phyloP scores from a whole-genome alignment of 2,797 vertebrate species.

The Petrocephalus sullivani region DNA sequence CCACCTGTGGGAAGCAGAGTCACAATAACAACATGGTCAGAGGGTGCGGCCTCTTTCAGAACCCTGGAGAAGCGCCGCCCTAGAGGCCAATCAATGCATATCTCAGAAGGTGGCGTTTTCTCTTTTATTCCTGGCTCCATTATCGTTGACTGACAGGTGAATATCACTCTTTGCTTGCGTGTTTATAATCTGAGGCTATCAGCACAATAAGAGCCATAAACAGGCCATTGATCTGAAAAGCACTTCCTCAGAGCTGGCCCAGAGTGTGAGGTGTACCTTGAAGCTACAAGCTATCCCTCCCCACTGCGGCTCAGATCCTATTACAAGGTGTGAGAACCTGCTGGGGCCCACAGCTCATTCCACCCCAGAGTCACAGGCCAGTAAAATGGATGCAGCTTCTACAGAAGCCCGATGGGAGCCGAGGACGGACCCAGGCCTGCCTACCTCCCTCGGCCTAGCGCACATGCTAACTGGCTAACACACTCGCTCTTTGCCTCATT shows the following conservation, averaged over 20 bases:
- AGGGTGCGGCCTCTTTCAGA: neutral
- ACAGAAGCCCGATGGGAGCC: neutral
- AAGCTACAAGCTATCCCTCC: neutral
- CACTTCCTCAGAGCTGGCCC: neutral
- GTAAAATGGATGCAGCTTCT: neutral
- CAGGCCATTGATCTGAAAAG: conserved; percentile 15
- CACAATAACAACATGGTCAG: neutral
- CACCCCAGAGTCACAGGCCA: neutral
- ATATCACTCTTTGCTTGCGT: neutral
- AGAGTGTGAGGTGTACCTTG: neutral
- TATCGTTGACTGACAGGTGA: neutral
- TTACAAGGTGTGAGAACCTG: conserved; percentile 5
- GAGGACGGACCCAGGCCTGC: neutral
- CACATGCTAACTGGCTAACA: neutral
- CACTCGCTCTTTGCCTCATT: neutral
- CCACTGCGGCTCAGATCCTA: neutral
- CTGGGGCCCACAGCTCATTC: neutral
- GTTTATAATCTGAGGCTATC: conserved; percentile 10
- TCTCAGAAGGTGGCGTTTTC: neutral
- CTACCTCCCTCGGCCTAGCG: neutral
- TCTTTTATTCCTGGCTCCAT: neutral
- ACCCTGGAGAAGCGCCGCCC: neutral
- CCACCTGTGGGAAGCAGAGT: conserved; percentile 64
- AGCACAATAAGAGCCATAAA: neutral
- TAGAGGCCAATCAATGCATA: neutral